Evolutionary conservation across 1,140 invertebrate genomes (phyloP), one percentile per base, ranked within the genome.

Genomic region (Trachelipus rathkii): DNA sequence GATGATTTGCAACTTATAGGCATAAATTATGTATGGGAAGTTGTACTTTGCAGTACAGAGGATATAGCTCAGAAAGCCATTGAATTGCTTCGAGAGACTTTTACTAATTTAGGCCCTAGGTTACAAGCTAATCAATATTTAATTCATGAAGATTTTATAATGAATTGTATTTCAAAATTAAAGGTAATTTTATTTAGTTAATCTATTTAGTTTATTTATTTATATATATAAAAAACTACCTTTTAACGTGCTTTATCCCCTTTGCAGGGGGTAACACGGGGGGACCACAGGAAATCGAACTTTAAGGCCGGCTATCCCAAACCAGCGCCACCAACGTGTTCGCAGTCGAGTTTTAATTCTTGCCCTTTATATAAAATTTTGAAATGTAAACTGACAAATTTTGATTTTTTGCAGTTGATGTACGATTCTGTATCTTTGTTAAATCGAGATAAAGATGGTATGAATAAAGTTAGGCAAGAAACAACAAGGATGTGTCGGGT

Each of bases 11-110:
- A 98, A 87, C 89, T 98, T 80, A 95, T 97, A 83, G 96, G 96
- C 77, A 90, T 95, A 82, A 95, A 98, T 86, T 98, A 99, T 88
- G 88, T 98, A 77, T 98, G 96, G 96, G 90, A 92, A 91, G 92
- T 95, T 46, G 93, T 97, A 72, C 92, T 94, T 11, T 91, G 92
- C 79, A 93, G 94, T 80, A 89, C 90, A 13, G 95, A 98, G 83
- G 95, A 97, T 82, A 96, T 98, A 80, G 94, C 95, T 33, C 90
- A 90, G 82, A 90, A 94, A 83, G 96, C 93, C 19, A 96, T 97
- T 79, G 91, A 95, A 85, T 87, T 98, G 71, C 86, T 98, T 60
- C 93, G 95, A 83, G 95, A 97, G 87, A 94, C 96, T 72, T 95
- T 93, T 82, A 97, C 96, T 44, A 96, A 95, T 85, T 88, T 97